phyloP scores from a whole-genome alignment of 2,888 invertebrate species.

The Papilio protenor region DNA sequence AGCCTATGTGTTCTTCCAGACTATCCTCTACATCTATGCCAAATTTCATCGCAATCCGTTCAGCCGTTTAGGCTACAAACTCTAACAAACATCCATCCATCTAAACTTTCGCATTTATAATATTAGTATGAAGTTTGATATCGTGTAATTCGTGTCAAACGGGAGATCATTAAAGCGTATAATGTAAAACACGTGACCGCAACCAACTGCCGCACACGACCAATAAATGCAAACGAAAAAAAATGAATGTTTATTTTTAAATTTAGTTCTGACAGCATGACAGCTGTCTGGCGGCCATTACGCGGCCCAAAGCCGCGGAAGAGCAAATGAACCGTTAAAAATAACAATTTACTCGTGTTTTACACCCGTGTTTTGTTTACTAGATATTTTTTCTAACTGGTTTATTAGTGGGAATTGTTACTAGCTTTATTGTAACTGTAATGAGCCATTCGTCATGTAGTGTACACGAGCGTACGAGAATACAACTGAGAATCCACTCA shows the following conservation, averaged over 20 bases:
- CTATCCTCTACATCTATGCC: too few relatives aligned
- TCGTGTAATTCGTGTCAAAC: slow-evolving; percentile 10
- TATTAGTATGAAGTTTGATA: too few relatives aligned
- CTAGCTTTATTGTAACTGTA: not conserved
- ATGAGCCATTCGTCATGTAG: not conserved
- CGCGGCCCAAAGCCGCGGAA: slow-evolving; percentile 64
- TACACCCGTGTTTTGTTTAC: slow-evolving; percentile 61
- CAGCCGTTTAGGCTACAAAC: too few relatives aligned
- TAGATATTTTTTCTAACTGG: slow-evolving; percentile 68
- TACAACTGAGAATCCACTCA: too few relatives aligned
- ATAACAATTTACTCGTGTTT: slow-evolving; percentile 73
- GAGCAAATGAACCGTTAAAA: slow-evolving; percentile 78
- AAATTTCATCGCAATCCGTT: too few relatives aligned
- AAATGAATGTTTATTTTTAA: slow-evolving; percentile 76
- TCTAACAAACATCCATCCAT: too few relatives aligned
- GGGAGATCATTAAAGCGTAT: slow-evolving; percentile 22
- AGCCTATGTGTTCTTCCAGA: too few relatives aligned
- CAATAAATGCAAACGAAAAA: slow-evolving; percentile 66
- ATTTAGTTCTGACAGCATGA: slow-evolving; percentile 77
- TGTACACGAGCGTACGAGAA: too few relatives aligned
- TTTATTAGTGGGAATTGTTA: too few relatives aligned
- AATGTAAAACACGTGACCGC: slow-evolving; percentile 17
- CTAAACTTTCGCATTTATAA: too few relatives aligned
- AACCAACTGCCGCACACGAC: slow-evolving; percentile 42
- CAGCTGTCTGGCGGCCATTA: slow-evolving; percentile 78